Base-by-base conservation (phyloP, 2,113 vertebrate species). In the Corydoras sp. region DNA sequence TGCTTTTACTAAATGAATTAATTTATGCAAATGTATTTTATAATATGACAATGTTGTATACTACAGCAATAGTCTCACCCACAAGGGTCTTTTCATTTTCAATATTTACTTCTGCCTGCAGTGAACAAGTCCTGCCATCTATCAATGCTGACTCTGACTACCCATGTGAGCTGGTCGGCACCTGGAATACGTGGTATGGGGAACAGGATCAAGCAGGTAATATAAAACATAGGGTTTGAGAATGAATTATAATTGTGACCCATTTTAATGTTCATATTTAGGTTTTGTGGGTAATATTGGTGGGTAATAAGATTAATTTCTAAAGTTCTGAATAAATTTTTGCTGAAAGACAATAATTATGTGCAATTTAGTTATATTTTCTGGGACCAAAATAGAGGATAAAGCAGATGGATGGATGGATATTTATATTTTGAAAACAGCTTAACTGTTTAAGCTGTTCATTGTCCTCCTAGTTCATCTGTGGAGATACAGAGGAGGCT, bases 161-260 rank as follows among this genome's bases (percentile, higher is more conserved):
- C 85, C 93, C 96, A 67, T 98, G 96, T 90, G 90, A 96, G 83
- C 89, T 99, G 91, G 95, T 98, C 89, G 96, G 96, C 62, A 98
- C 95, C 71, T 99, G 96, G 96, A 99, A 99, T 87, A 99, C 96
- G 71, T 99, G 96, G 96, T 99, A 99, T 83, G 96, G 96, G 85
- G 96, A 99, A 84, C 96, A 99, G 80, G 96, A 99, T 85, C 96
- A 98, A 91, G 95, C 96, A 87, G 96, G 96, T 98, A 92, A 83
- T 92, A 86, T 76, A 76, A 62, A 71, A 43, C 1, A 43, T 43
- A 43, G 4, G 35, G 35, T 43, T 43, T 43, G 35, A 43, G 35
- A 4, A 43, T 43, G 4, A 43, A 43, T 24, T 24, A 24, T 24
- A 43, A 43, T 43, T 8, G 35, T 43, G 35, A 43, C 35, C 35